Base-by-base conservation (phyloP, 1,140 invertebrate species). In the Philaenus spumarius region DNA sequence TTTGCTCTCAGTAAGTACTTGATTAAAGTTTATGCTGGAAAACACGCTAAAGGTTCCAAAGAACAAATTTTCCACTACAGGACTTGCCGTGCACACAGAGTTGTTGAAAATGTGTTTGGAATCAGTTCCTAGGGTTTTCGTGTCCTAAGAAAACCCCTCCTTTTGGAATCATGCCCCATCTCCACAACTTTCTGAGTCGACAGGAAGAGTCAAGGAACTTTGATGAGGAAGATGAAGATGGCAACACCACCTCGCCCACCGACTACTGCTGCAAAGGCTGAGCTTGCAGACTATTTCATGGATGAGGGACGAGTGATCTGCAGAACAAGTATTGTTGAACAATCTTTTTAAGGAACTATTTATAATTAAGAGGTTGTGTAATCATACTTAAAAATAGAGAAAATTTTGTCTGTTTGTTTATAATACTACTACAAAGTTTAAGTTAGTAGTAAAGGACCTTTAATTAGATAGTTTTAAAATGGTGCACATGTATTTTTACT, bases 21-120 rank as follows among this genome's bases (percentile, higher is more conserved):
- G 12, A 69, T 74, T 66, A 78, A 77, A 59, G 67, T 67, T 56
- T 80, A 79, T 66, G 63, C 70, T 46, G 71, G 70, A 48, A 66
- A 72, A 15, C 69, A 78, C 59, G 62, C 75, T 24, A 75, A 75
- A 35, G 64, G 68, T 24, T 61, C 64, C 39, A 59, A 61, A 56
- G 52, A 72, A 55, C 63, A 67, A 56, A 61, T 71, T 58, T 76
- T 69, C 61, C 74, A 75, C 58, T 69, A 75, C 62, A 56, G 67
- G 23, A 30, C 73, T 17, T 71, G 64, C 17, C 59, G 70, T 46
- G 68, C n/a, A n/a, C n/a, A n/a, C n/a, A n/a, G n/a, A n/a, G n/a
- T n/a, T n/a, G n/a, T n/a, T n/a, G n/a, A n/a, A n/a, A n/a, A n/a
- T n/a, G n/a, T n/a, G n/a, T n/a, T n/a, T n/a, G n/a, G n/a, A n/a